Evolutionary conservation across 2,888 invertebrate genomes (phyloP).

Genomic region (Cataglyphis rosenhaueri): DNA sequence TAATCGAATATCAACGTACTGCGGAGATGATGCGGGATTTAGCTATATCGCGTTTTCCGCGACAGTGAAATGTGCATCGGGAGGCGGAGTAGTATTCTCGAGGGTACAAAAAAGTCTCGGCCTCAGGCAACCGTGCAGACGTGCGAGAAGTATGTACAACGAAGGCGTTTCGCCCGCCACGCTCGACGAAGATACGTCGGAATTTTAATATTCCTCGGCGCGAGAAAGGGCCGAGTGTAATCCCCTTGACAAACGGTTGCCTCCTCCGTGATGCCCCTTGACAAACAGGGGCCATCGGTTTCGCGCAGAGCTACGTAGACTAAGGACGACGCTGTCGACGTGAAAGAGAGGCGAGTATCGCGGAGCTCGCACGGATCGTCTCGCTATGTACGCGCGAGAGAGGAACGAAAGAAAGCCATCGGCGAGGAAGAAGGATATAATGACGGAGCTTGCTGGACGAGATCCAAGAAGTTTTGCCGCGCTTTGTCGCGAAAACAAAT

Average conservation of each 20-base stretch:
- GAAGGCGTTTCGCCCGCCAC: constrained; percentile 50
- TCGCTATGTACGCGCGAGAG: constrained; percentile 17
- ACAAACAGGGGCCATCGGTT: constrained; percentile 81
- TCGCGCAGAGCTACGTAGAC: constrained; percentile 65
- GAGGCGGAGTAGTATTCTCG: constrained; percentile 28
- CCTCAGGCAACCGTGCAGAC: constrained; percentile 25
- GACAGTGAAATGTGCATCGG: constrained; percentile 40
- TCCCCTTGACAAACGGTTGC: constrained; percentile 81
- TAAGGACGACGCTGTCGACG: neutral
- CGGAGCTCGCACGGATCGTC: constrained; percentile 55
- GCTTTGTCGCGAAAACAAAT: constrained; percentile 82
- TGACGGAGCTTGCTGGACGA: constrained; percentile 71
- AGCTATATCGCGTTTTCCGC: constrained; percentile 58
- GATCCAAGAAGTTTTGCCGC: constrained; percentile 77
- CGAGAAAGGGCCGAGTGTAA: constrained; percentile 71
- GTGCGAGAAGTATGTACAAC: constrained; percentile 48
- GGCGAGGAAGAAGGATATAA: constrained; percentile 6
- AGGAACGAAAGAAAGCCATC: constrained; percentile 8
- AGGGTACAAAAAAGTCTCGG: constrained; percentile 35
- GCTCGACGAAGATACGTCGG: constrained; percentile 73
- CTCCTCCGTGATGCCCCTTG: constrained; percentile 79
- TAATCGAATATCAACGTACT: constrained; percentile 15
- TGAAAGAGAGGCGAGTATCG: neutral
- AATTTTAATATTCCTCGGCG: constrained; percentile 81
- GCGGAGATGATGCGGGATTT: constrained; percentile 13